These are phyloP conservation scores for Knipowitschia caucasica DNA, from an alignment of 2,797 vertebrate species.

Conservation along the genomic window DNA sequence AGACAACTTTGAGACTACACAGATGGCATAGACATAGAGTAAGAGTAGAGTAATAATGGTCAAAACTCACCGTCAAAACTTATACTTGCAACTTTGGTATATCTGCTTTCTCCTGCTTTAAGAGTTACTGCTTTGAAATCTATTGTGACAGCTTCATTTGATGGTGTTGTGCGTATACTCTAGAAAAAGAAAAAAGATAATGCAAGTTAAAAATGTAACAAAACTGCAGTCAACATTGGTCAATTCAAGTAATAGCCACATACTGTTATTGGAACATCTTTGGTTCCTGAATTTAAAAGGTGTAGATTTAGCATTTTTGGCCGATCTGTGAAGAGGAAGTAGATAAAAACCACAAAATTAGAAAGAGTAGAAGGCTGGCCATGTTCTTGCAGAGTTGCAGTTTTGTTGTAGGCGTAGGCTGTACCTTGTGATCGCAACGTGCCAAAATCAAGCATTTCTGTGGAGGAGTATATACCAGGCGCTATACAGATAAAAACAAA, in stretches of 20 bases:
- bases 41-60: background rate
- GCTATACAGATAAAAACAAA: conserved; percentile 67
- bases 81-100: conserved; percentile 98
- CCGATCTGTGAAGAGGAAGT: conserved; percentile 80
- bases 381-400: background rate
- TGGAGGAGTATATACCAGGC: conserved; percentile 97
- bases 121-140: conserved; percentile 95
- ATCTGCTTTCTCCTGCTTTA: conserved; percentile 94
- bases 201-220: background rate
- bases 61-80: conserved; percentile 92
- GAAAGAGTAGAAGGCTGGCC: background rate
- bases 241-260: conserved; percentile 46
- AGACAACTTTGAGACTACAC: background rate
- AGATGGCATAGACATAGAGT: background rate
- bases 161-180: conserved; percentile 93
- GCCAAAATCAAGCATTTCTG: conserved; percentile 98
- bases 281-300: conserved; percentile 97
- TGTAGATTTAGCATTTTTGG: conserved; percentile 97
- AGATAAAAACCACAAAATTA: conserved; percentile 7
- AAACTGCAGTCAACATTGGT: background rate
- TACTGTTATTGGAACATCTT: conserved; percentile 98
- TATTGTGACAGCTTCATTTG: conserved; percentile 90
- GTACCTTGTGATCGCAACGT: conserved; percentile 95
- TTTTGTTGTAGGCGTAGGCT: background rate
- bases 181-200: conserved; percentile 54